A percentile compares a stretch with the other conserved stretches of the same genome.
These are phyloP conservation scores for Aurelia sp. DNA, from an alignment of 30 jellyfish, hydroid and myxozoan genomes.

Conservation along the genomic window DNA sequence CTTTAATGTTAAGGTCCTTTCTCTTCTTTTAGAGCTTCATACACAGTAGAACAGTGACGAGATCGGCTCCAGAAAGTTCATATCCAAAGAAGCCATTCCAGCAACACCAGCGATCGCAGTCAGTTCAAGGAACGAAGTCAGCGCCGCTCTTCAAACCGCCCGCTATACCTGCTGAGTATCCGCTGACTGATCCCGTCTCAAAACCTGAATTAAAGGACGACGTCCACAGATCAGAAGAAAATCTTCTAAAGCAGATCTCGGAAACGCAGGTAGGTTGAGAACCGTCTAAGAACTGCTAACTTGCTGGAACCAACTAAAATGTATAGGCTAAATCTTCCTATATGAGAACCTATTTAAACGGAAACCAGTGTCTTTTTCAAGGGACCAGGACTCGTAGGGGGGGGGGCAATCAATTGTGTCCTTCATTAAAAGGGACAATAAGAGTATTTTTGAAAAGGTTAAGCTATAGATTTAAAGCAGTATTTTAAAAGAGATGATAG, in stretches of 20 bases:
- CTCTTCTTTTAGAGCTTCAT: constrained; percentile 18
- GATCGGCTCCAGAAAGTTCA: constrained; percentile 27
- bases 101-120: constrained; percentile 74
- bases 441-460: too few relatives aligned
- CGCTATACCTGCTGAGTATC: not conserved
- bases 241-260: constrained; percentile 49
- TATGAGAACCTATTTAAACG: too few relatives aligned
- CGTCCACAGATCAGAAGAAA: constrained; percentile 31
- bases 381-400: too few relatives aligned
- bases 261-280: constrained; percentile 44
- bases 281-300: too few relatives aligned
- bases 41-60: constrained; percentile 28
- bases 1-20: too few relatives aligned
- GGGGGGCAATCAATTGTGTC: too few relatives aligned
- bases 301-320: too few relatives aligned
- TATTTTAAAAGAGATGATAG: too few relatives aligned
- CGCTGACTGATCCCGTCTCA: not conserved
- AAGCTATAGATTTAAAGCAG: too few relatives aligned
- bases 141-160: constrained; percentile 46
- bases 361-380: too few relatives aligned
- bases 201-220: not conserved
- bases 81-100: constrained; percentile 23
- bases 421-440: too few relatives aligned
- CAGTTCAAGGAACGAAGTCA: constrained; percentile 63
- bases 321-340: too few relatives aligned